Conservation (phyloP, 2,113 vertebrate genomes). For the mouse (Mus musculus) region GRCm39 chr2:156551501-156552000, state of each 20-base stretch:
- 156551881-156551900: not conserved
- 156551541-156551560: not conserved
- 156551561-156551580: not conserved
- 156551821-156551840: not conserved
- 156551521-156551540: not conserved
- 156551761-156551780: not conserved
- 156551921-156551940: too few species aligned
- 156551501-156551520: not conserved
- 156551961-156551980: too few species aligned
- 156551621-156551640: not conserved
- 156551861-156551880: not conserved
- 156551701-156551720: not conserved
- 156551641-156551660: not conserved
- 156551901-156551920: not conserved
- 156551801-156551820: constrained; percentile 14
- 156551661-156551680: not conserved
- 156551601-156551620: constrained; percentile 8
- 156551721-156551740: constrained; percentile 39
- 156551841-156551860: constrained; percentile 11
- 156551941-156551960: too few species aligned
- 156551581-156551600: not conserved
- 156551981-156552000: too few species aligned
- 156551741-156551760: not conserved
- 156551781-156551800: not conserved
- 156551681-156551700: not conserved